Conservation (phyloP, 1,140 invertebrate genomes). For the Aphelinus certus region DNA sequence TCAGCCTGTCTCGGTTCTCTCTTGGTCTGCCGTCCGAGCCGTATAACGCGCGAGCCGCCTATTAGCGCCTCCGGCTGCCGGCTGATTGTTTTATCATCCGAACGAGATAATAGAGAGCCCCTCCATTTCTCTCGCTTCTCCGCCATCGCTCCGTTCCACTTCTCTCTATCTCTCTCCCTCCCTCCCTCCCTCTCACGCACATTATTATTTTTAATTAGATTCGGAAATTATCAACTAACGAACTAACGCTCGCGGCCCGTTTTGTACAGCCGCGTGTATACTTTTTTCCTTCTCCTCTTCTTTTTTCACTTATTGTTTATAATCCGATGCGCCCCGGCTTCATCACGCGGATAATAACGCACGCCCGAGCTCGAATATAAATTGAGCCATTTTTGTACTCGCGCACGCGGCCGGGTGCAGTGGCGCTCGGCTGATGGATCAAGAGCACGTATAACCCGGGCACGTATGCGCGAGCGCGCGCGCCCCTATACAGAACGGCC, state of each 20-base stretch:
- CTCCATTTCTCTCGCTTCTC: constrained; percentile 17
- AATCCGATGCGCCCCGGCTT: no score
- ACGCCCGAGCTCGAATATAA: no score
- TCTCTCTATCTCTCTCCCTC: constrained; percentile 5
- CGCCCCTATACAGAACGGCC: not conserved
- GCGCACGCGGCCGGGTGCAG: not conserved
- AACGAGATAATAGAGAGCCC: constrained; percentile 38
- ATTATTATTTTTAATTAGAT: constrained; percentile 37
- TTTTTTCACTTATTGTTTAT: no score
- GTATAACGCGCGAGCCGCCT: constrained; percentile 9
- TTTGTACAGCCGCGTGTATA: no score
- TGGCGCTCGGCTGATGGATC: not conserved
- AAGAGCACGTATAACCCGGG: not conserved
- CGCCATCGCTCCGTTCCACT: not conserved
- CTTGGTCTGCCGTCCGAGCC: not conserved
- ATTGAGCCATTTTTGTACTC: no score
- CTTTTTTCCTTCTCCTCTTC: not conserved
- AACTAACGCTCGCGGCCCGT: not conserved
- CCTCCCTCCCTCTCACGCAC: not conserved
- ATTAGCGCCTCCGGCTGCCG: constrained; percentile 32
- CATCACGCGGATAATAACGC: not conserved
- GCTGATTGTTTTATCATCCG: constrained; percentile 48
- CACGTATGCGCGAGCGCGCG: not conserved
- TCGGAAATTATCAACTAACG: constrained; percentile 7
- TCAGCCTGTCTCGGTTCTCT: not conserved